These are phyloP conservation scores for Leucophenga varia DNA, from an alignment of 1,140 invertebrate species.

Conservation along the genomic window DNA sequence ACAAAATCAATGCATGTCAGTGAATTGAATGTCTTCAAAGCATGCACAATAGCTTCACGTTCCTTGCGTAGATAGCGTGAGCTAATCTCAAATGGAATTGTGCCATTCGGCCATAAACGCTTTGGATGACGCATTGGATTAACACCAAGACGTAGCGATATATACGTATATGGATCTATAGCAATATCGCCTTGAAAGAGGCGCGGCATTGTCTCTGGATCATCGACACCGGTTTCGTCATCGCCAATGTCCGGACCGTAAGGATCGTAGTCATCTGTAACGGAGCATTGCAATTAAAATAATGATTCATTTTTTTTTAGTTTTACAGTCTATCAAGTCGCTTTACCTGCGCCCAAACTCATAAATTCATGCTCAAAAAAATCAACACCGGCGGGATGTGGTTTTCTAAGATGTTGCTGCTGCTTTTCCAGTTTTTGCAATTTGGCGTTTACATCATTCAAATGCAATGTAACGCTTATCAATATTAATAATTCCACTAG, in stretches of 20 bases:
- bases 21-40: conserved; percentile 69
- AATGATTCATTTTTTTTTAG: background rate
- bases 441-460: conserved; percentile 40
- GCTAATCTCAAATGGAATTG: conserved; percentile 71
- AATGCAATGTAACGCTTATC: too few relatives aligned
- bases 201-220: conserved; percentile 68
- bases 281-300: background rate
- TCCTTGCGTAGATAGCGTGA: conserved; percentile 61
- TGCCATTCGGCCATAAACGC: conserved; percentile 68
- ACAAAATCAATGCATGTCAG: conserved; percentile 73
- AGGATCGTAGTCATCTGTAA: conserved; percentile 37
- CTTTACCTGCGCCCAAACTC: conserved; percentile 36
- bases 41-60: conserved; percentile 60
- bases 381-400: conserved; percentile 43
- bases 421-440: conserved; percentile 13
- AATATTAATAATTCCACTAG: too few relatives aligned
- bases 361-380: conserved; percentile 50
- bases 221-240: conserved; percentile 53
- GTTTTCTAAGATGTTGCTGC: too few relatives aligned
- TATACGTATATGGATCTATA: conserved; percentile 57
- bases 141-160: conserved; percentile 66
- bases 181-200: conserved; percentile 72
- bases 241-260: conserved; percentile 36
- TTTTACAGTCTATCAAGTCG: conserved; percentile 1
- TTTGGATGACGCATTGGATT: conserved; percentile 62